phyloP scores from a whole-genome alignment of 1,140 invertebrate species.

The Apis mellifera region Amel_HAv3.1 CM009933.2:3331501-3332000 shows the following conservation, averaged over 20 bases:
- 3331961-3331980: conserved; percentile 51
- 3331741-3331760: background rate
- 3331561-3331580: background rate
- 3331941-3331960: conserved; percentile 44
- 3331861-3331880: no score
- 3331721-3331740: background rate
- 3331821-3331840: no score
- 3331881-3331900: no score
- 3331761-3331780: background rate
- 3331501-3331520: conserved; percentile 8
- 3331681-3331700: background rate
- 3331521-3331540: conserved; percentile 24
- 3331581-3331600: conserved; percentile 12
- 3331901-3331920: background rate
- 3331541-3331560: conserved; percentile 29
- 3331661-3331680: background rate
- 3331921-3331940: background rate
- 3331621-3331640: background rate
- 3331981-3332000: conserved; percentile 45
- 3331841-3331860: background rate
- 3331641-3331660: background rate
- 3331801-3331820: no score
- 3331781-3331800: no score
- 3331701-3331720: background rate
- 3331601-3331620: conserved; percentile 37